Evolutionary conservation across 2,888 invertebrate genomes (phyloP).

Genomic region (Lasioglossum villosulum): DNA sequence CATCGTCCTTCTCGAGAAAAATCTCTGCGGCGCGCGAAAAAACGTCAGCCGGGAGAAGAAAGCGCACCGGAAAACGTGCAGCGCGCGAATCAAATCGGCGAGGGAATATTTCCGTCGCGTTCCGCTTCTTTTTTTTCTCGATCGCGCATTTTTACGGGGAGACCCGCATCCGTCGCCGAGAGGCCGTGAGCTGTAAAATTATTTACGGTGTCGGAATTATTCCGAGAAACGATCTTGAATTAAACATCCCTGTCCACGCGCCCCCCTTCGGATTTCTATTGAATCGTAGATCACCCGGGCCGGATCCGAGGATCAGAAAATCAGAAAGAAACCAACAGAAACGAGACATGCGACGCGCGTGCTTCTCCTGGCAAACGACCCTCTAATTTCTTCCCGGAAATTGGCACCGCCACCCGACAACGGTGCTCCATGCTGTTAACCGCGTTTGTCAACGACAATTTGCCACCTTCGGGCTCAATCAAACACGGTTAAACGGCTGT

Average conservation of each 20-base stretch:
- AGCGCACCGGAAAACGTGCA: not conserved
- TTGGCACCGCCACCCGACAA: not conserved
- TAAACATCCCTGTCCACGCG: constrained; percentile 54
- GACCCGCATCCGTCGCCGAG: constrained; percentile 36
- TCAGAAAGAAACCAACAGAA: constrained; percentile 19
- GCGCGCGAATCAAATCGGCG: constrained; percentile 12
- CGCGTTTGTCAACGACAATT: not conserved
- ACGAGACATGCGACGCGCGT: constrained; percentile 16
- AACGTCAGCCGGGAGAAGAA: constrained; percentile 5
- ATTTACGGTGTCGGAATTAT: constrained; percentile 50
- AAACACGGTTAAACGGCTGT: not conserved
- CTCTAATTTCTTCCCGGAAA: constrained; percentile 53
- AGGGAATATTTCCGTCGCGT: constrained; percentile 45
- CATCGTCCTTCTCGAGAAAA: constrained; percentile 40
- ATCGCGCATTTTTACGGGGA: constrained; percentile 23
- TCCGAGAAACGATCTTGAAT: constrained; percentile 59
- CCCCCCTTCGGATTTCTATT: constrained; percentile 45
- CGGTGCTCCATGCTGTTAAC: not conserved
- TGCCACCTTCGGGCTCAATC: not conserved
- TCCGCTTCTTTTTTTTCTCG: constrained; percentile 15
- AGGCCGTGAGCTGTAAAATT: constrained; percentile 48
- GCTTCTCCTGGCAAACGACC: constrained; percentile 25
- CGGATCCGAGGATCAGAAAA: constrained; percentile 47
- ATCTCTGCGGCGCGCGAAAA: not conserved
- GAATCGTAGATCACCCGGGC: constrained; percentile 55